phyloP scores from a whole-genome alignment of 2,113 vertebrate species.

The Nothobranchius kuhntae region DNA sequence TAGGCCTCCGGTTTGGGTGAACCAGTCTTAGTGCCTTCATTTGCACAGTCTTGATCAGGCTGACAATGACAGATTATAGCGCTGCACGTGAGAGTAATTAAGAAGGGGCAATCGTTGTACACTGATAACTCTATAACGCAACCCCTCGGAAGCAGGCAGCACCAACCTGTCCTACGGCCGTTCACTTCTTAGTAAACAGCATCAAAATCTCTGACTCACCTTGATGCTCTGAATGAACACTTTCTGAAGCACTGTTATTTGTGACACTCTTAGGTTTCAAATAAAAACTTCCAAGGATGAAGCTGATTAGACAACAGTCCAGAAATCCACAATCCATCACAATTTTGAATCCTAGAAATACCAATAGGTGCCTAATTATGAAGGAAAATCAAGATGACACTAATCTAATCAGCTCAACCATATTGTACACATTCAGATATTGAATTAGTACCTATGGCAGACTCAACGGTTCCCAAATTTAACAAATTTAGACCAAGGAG shows the following conservation, averaged over 20 bases:
- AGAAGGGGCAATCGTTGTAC: constrained; percentile 71
- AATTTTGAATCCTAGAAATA: no score
- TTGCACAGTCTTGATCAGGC: constrained; percentile 71
- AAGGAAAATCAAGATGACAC: no score
- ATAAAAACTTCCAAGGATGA: no score
- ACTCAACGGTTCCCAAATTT: no score
- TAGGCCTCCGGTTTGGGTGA: constrained; percentile 73
- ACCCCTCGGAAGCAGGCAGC: constrained; percentile 47
- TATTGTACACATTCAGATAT: no score
- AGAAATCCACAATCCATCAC: no score
- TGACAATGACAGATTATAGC: constrained; percentile 75
- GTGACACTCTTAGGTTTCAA: background rate
- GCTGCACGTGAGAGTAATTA: constrained; percentile 77
- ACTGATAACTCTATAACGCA: constrained; percentile 62
- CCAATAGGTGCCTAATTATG: no score
- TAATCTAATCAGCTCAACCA: no score
- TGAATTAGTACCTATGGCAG: no score
- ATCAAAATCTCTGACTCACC: constrained; percentile 38
- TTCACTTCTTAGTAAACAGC: constrained; percentile 50
- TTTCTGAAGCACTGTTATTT: constrained; percentile 3
- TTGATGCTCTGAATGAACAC: constrained; percentile 23
- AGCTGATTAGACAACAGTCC: no score
- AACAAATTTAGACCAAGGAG: no score
- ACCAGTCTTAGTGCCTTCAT: constrained; percentile 70
- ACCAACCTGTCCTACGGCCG: constrained; percentile 52